Conservation (phyloP, 2,888 invertebrate species). For the Hirtodrosophila histrioides region DNA sequence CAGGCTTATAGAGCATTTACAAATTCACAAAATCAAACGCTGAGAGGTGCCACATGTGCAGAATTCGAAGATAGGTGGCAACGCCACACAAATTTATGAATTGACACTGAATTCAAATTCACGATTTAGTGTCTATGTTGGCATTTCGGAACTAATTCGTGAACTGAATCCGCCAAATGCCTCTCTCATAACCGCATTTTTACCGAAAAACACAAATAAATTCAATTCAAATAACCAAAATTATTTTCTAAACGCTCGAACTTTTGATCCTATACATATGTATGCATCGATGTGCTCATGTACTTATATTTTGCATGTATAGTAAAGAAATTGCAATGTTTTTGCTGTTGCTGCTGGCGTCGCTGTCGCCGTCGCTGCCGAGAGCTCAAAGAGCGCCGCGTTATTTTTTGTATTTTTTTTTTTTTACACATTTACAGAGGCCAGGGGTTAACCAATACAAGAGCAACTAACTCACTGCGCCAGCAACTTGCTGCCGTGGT, state of each 20-base stretch:
- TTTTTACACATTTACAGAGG: slow-evolving; percentile 18
- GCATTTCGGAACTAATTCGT: too few species aligned
- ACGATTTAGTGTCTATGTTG: too few species aligned
- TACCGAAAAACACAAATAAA: too few species aligned
- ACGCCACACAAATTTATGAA: too few species aligned
- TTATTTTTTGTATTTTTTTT: slow-evolving; percentile 17
- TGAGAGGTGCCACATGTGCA: too few species aligned
- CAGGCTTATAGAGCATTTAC: too few species aligned
- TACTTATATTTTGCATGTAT: slow-evolving; percentile 24
- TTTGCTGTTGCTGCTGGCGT: neutral
- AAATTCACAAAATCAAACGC: too few species aligned
- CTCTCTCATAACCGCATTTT: too few species aligned
- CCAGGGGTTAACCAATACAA: slow-evolving; percentile 50
- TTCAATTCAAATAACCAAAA: too few species aligned
- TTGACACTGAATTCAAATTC: too few species aligned
- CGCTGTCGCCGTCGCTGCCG: slow-evolving; percentile 4
- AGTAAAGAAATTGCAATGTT: slow-evolving; percentile 44
- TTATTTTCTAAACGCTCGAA: neutral
- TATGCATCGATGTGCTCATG: slow-evolving; percentile 16
- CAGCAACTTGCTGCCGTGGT: slow-evolving; percentile 55
- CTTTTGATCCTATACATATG: neutral
- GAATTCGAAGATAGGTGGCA: too few species aligned
- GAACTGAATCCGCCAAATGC: too few species aligned
- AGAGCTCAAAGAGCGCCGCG: slow-evolving; percentile 51
- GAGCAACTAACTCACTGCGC: slow-evolving; percentile 31